Percentiles rank a stretch among this genome's conserved stretches.
Evolutionary conservation across 1,140 invertebrate species (phyloP).

Genomic region (Amyelois transitella): DNA sequence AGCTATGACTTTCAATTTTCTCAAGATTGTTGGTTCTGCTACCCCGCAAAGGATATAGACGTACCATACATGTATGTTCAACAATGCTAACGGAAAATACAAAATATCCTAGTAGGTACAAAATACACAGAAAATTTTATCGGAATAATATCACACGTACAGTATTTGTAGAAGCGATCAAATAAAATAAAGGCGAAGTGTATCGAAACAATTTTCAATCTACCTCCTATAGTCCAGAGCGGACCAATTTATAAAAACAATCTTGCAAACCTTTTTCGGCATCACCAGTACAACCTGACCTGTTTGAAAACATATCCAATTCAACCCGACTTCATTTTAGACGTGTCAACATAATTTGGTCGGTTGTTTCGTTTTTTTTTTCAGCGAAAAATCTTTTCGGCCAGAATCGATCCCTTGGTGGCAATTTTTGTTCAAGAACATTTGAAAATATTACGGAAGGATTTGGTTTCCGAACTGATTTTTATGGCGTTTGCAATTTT

Average conservation of each 20-base stretch:
- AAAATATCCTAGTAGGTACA: background rate
- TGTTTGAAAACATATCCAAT: background rate
- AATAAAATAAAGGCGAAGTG: constrained; percentile 44
- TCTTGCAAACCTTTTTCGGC: constrained; percentile 34
- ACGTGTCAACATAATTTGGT: background rate
- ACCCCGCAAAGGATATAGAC: no score
- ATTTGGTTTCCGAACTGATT: constrained; percentile 45
- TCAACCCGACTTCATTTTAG: background rate
- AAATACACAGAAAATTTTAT: background rate
- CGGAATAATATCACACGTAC: background rate
- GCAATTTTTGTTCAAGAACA: constrained; percentile 39
- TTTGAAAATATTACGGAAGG: constrained; percentile 36
- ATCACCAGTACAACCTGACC: constrained; percentile 14
- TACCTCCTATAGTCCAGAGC: constrained; percentile 15
- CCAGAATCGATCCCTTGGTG: constrained; percentile 39
- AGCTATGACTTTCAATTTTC: no score
- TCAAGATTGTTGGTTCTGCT: no score
- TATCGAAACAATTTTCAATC: constrained; percentile 51
- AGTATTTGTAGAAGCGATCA: constrained; percentile 20
- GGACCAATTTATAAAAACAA: constrained; percentile 39
- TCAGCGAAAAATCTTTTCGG: constrained; percentile 26
- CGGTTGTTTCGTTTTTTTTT: constrained; percentile 15
- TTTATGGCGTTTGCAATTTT: constrained; percentile 12
- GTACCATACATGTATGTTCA: no score
- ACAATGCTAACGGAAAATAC: no score